Evolutionary conservation across 2,797 vertebrate genomes (phyloP), one percentile per base, ranked within the genome.

Genomic region (Chrysolophus pictus): DNA sequence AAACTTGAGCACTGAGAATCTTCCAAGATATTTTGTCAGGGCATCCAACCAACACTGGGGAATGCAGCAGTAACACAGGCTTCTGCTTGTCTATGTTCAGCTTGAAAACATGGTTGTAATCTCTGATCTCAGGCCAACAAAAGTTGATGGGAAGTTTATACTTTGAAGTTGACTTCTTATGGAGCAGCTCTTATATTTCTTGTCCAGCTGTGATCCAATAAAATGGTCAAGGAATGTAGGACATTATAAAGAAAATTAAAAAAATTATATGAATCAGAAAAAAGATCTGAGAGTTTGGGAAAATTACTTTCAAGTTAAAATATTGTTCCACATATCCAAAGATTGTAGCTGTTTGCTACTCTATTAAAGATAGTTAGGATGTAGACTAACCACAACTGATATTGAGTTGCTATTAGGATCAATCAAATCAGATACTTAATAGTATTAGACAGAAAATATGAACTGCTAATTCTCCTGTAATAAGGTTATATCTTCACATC

Each of bases 41-140:
- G 67, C 69, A 93, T 35, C 37, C 49, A 77, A 59, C 16, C 0
- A 59, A 35, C 76, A 62, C 71, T 10, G 5, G 49, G 46, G 46
- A 92, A 69, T 31, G 18, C 11, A 75, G 24, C 12, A 78, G 62
- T 39, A 86, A 67, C 24, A 42, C 2, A 63, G 55, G 14, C 14
- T 78, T 80, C 44, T 87, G 37, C 53, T 92, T 60, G 62, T 69
- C 65, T 62, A 8, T 51, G 35, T 72, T 91, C 72, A 47, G 44
- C 42, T 85, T 80, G 49, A 92, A 94, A 92, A 85, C n/a, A 23
- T 21, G 49, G 39, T 55, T 37, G 10, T 58, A 46, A 67, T 28
- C 33, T 83, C 68, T 96, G 89, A 91, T 85, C 84, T 89, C 49
- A 78, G 29, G 84, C 89, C 92, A 96, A 42, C 14, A 91, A 63